Percentiles rank a stretch among this genome's conserved stretches.
phyloP scores from a whole-genome alignment of 2,113 vertebrate genomes.

The Turdus rufiventris region DNA sequence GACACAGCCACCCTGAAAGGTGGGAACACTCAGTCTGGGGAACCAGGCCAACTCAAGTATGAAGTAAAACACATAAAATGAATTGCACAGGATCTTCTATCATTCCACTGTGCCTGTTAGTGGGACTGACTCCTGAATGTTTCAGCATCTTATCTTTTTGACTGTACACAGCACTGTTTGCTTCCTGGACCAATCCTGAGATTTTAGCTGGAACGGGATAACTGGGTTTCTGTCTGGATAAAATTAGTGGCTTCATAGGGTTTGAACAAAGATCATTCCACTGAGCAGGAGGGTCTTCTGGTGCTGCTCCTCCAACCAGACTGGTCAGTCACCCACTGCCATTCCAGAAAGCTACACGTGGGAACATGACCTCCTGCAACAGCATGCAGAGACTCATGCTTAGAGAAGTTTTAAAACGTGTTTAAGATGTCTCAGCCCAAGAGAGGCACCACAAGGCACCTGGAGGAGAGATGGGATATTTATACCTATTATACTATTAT shows the following conservation, averaged over 20 bases:
- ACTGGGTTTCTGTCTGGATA: background rate
- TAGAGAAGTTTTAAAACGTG: background rate
- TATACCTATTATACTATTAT: no score
- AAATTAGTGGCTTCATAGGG: background rate
- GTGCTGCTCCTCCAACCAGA: background rate
- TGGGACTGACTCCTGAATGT: background rate
- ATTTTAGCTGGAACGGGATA: background rate
- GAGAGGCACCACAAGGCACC: fast-evolving
- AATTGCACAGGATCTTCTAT: background rate
- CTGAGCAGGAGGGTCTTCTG: background rate
- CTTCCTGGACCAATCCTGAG: background rate
- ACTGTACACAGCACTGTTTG: fast-evolving
- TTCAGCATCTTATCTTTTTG: background rate
- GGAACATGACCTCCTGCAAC: background rate
- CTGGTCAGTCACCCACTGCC: background rate
- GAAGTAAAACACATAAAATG: background rate
- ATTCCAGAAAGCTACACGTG: background rate
- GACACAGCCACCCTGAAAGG: background rate
- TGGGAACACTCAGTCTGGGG: background rate
- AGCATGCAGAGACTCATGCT: background rate
- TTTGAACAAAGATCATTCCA: background rate
- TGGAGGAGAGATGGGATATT: background rate
- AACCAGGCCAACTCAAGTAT: background rate
- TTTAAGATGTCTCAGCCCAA: background rate
- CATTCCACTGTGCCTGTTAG: background rate